Percentiles rank a stretch among this genome's conserved stretches.
Conservation (phyloP, 2,113 vertebrate species). For the Entomyzon cyanotis region DNA sequence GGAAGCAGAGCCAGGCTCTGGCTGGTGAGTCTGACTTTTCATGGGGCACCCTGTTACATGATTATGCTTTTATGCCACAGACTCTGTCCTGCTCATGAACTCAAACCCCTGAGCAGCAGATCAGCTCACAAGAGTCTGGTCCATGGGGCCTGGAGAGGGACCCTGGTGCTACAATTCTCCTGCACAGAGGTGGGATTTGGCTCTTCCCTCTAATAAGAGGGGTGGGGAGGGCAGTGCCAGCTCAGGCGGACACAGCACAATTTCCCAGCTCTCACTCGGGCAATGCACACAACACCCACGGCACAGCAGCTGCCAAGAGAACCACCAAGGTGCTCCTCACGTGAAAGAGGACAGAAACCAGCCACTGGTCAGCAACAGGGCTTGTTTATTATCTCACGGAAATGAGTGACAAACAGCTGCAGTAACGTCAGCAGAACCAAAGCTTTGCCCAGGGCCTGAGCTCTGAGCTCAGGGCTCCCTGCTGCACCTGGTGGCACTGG, state of each 20-base stretch:
- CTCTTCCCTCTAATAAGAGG: not conserved
- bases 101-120: not conserved
- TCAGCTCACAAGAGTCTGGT: not conserved
- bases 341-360: conserved; percentile 6
- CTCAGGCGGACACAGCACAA: fast-evolving
- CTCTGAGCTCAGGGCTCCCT: not conserved
- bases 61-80: not conserved
- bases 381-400: conserved; percentile 56
- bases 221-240: not conserved
- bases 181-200: not conserved
- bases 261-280: not conserved
- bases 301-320: not conserved
- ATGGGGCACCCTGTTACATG: not conserved
- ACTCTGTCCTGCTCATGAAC: not conserved
- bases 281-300: not conserved
- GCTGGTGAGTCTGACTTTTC: not conserved
- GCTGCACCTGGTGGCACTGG: not conserved
- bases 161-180: not conserved
- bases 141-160: not conserved
- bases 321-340: not conserved
- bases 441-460: conserved; percentile 27
- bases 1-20: not conserved
- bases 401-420: not conserved
- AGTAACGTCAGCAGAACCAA: conserved; percentile 28
- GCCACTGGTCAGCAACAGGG: not conserved